Evolutionary conservation across 2,797 vertebrate species (phyloP).

Genomic region (Danio kyathit): DNA sequence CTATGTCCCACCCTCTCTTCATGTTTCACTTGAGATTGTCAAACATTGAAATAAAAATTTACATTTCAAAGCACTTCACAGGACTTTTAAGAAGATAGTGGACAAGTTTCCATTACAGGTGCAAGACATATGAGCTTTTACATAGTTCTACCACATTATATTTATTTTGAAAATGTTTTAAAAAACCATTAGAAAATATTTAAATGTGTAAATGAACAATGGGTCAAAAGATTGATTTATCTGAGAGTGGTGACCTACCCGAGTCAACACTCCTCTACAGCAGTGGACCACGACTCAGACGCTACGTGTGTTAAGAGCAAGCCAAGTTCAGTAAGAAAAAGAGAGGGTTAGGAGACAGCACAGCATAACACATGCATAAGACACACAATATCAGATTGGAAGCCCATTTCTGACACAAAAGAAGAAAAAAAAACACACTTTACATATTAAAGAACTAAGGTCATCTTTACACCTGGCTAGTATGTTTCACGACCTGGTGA

Average conservation of each 20-base stretch:
- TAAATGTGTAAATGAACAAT: not conserved
- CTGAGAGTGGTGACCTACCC: constrained; percentile 75
- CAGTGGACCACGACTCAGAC: constrained; percentile 93
- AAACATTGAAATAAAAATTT: too few species aligned
- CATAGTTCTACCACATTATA: not conserved
- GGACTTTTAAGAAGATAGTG: too few species aligned
- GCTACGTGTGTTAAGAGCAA: constrained; percentile 87
- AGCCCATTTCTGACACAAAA: not conserved
- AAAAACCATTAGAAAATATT: too few species aligned
- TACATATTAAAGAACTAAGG: not conserved
- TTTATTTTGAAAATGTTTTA: not conserved
- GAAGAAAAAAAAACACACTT: not conserved
- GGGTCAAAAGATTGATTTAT: not conserved
- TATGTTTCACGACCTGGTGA: too few species aligned
- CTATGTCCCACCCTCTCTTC: too few species aligned
- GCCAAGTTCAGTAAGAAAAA: constrained; percentile 63
- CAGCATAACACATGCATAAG: constrained; percentile 23
- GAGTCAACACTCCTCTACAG: constrained; percentile 90
- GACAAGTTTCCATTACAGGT: too few species aligned
- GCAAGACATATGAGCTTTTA: not conserved
- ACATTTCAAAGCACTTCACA: too few species aligned
- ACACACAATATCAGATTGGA: not conserved
- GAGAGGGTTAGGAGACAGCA: constrained; percentile 67
- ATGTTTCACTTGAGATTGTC: too few species aligned
- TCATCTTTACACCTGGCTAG: too few species aligned